Evolutionary conservation across 2,888 invertebrate species (phyloP).

Genomic region (Nasonovia ribisnigri): DNA sequence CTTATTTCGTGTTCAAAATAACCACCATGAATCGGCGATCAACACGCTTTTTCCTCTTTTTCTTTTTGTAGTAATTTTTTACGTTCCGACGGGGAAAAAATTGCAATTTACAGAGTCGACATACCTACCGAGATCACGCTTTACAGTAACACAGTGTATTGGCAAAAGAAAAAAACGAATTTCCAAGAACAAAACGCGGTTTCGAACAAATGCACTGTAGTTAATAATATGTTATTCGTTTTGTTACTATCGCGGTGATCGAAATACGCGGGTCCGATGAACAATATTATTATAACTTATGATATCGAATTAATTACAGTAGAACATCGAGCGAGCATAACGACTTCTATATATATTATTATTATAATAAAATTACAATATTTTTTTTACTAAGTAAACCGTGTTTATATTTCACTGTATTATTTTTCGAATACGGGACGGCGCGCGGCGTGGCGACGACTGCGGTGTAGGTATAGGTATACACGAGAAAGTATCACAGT

Average conservation of each 20-base stretch:
- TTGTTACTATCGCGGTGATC: neutral
- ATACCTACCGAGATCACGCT: neutral
- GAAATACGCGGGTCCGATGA: neutral
- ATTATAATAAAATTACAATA: too few species aligned
- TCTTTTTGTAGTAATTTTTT: neutral
- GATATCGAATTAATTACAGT: neutral
- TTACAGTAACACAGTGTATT: neutral
- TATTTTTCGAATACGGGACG: neutral
- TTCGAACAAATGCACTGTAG: neutral
- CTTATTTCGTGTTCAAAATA: slow-evolving; percentile 51
- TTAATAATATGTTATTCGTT: too few species aligned
- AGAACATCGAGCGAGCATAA: neutral
- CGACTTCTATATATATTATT: neutral
- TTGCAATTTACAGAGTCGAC: neutral
- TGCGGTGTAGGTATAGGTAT: neutral
- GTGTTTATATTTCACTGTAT: neutral
- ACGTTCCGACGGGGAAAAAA: neutral
- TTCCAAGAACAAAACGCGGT: neutral
- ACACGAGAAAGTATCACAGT: slow-evolving; percentile 49
- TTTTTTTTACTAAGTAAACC: neutral
- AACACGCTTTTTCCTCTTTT: slow-evolving; percentile 17
- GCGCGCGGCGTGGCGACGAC: neutral
- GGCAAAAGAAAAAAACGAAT: neutral
- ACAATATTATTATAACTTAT: neutral
- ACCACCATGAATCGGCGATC: slow-evolving; percentile 43